phyloP scores from a whole-genome alignment of 2,113 vertebrate genomes.

The Hyla sarda region DNA sequence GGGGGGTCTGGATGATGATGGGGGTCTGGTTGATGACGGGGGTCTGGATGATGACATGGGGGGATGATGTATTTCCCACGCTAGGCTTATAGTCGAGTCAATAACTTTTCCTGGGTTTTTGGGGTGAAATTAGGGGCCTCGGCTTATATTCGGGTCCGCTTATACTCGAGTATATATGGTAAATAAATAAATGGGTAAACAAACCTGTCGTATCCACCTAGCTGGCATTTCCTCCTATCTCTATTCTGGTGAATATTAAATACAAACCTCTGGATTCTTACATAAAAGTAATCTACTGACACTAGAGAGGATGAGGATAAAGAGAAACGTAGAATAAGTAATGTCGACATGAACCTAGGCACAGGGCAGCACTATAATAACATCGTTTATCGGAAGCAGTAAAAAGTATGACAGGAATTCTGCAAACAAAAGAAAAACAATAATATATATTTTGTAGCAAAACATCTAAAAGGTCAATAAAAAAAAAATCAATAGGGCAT shows the following conservation, averaged over 20 bases:
- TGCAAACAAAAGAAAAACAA: neutral
- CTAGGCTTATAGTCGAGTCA: too few species aligned
- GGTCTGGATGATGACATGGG: too few species aligned
- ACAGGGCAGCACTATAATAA: neutral
- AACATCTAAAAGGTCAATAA: neutral
- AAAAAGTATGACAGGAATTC: neutral
- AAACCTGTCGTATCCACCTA: too few species aligned
- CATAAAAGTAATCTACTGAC: neutral
- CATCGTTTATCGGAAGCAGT: neutral
- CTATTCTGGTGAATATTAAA: neutral
- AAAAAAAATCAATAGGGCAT: conserved; percentile 4
- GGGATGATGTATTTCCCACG: too few species aligned
- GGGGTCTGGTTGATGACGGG: too few species aligned
- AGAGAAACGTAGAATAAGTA: neutral
- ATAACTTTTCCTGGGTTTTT: too few species aligned
- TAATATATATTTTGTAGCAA: conserved; percentile 1
- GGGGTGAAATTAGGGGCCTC: too few species aligned
- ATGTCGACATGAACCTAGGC: neutral
- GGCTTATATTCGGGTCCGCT: too few species aligned
- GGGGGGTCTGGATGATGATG: too few species aligned
- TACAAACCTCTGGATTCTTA: neutral
- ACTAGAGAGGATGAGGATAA: neutral
- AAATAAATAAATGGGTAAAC: too few species aligned
- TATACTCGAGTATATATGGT: too few species aligned
- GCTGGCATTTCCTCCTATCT: neutral